A percentile compares a stretch with the other conserved stretches of the same genome.
phyloP scores from a whole-genome alignment of 2,888 invertebrate genomes.

The Tiliacea aurago region DNA sequence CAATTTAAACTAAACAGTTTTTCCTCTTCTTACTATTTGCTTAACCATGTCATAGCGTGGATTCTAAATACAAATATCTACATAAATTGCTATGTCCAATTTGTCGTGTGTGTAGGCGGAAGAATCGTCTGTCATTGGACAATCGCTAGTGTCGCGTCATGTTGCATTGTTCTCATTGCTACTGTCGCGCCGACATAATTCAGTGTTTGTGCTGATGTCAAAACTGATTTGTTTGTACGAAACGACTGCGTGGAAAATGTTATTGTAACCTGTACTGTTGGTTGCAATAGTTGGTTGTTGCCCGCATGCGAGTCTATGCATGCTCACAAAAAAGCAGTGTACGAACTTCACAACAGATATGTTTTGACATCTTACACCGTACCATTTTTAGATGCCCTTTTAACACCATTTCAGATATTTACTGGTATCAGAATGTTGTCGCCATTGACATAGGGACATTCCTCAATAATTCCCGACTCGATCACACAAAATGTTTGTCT shows the following conservation, averaged over 20 bases:
- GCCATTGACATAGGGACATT: neutral
- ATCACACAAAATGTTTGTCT: neutral
- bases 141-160: constrained; percentile 28
- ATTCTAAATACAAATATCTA: constrained; percentile 2
- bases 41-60: neutral
- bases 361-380: neutral
- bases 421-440: neutral
- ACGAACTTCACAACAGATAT: neutral
- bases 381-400: neutral
- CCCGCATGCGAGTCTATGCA: neutral
- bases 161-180: constrained; percentile 34
- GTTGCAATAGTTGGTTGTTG: neutral
- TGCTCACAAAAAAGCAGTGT: no score
- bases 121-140: constrained; percentile 45
- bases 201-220: constrained; percentile 23
- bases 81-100: constrained; percentile 13
- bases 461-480: neutral
- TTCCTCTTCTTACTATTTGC: neutral
- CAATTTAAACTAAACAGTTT: neutral
- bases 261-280: neutral
- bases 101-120: constrained; percentile 20
- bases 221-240: constrained; percentile 4
- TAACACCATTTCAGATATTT: neutral
- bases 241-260: neutral
- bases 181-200: neutral